Evolutionary conservation across 2,797 vertebrate species (phyloP).

Genomic region (Picus viridis): DNA sequence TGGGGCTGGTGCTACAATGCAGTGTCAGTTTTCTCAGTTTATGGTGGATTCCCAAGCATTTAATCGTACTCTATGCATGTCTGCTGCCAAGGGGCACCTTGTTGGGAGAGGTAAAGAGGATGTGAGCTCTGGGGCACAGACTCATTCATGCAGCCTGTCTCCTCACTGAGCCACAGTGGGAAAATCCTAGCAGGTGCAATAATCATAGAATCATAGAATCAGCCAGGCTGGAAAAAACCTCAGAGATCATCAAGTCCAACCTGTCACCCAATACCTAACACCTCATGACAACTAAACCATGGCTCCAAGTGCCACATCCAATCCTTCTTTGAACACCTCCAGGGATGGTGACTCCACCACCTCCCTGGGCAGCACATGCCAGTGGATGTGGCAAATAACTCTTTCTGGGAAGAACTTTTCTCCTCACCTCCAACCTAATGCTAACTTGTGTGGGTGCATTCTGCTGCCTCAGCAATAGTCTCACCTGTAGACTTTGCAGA

Average conservation of each 20-base stretch:
- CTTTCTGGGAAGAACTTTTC: too few relatives aligned
- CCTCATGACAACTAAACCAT: too few relatives aligned
- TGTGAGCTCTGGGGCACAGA: not conserved
- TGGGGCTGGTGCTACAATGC: not conserved
- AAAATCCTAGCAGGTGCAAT: accelerated
- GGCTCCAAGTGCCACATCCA: too few relatives aligned
- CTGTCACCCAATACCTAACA: too few relatives aligned
- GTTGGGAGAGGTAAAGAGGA: accelerated
- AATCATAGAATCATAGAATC: not conserved
- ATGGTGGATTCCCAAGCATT: not conserved
- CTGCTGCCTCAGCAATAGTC: not conserved
- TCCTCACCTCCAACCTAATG: too few relatives aligned
- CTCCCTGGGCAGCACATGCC: too few relatives aligned
- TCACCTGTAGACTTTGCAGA: not conserved
- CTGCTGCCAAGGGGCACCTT: not conserved
- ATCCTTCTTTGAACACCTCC: too few relatives aligned
- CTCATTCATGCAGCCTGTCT: too few relatives aligned
- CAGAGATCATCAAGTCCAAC: too few relatives aligned
- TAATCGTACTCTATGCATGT: accelerated
- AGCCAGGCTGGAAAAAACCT: too few relatives aligned
- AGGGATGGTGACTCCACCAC: too few relatives aligned
- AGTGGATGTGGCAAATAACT: too few relatives aligned
- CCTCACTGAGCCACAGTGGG: accelerated
- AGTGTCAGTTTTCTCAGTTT: not conserved
- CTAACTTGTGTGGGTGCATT: not conserved